Conservation (phyloP, 2,113 vertebrate species). For the Rhinopomastus cyanomelas region DNA sequence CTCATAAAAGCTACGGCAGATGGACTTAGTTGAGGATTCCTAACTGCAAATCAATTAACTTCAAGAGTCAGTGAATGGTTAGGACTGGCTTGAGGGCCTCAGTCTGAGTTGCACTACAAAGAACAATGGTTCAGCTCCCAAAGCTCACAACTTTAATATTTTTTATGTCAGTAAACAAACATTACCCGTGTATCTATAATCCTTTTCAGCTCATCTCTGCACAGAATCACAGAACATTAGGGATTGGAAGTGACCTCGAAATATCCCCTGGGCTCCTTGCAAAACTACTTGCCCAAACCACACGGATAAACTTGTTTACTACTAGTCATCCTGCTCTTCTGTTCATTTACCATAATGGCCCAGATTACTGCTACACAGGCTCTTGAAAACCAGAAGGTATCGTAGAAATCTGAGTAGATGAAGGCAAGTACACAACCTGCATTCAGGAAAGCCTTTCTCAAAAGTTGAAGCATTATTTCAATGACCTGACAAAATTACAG, state of each 20-base stretch:
- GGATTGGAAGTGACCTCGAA: no score
- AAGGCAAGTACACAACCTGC: neutral
- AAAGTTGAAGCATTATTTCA: neutral
- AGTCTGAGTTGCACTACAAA: neutral
- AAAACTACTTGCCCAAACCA: neutral
- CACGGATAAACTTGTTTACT: accelerated
- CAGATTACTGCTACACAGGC: neutral
- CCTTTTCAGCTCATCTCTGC: neutral
- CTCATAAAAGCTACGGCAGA: neutral
- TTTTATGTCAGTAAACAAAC: no score
- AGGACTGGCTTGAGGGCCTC: neutral
- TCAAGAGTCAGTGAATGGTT: neutral
- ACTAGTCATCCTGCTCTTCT: neutral
- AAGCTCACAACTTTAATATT: no score
- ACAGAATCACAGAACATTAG: no score
- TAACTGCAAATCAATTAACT: neutral
- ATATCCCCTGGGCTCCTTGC: no score
- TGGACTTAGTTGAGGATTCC: neutral
- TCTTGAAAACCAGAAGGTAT: neutral
- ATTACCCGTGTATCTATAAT: neutral
- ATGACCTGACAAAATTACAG: neutral
- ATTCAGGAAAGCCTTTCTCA: neutral
- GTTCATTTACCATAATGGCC: neutral
- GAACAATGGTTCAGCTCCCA: neutral
- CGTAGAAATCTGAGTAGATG: neutral